A percentile compares a stretch with the other conserved stretches of the same genome.
These are phyloP conservation scores for Chelonoidis abingdonii DNA, from an alignment of 2,113 vertebrate species.

Conservation along the genomic window DNA sequence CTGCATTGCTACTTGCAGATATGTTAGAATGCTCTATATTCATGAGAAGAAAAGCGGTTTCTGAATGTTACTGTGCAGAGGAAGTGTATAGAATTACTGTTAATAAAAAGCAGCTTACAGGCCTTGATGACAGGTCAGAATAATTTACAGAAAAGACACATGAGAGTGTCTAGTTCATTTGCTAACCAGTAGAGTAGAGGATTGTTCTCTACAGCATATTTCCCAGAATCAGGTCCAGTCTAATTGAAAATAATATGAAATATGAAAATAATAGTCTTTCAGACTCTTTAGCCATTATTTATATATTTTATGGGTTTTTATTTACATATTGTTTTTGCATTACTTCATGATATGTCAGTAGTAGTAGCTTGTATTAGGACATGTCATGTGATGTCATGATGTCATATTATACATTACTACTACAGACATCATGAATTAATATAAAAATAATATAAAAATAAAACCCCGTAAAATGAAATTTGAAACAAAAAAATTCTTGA, in stretches of 20 bases:
- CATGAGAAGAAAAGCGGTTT: not conserved
- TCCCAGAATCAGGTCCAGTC: not conserved
- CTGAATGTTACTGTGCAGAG: not conserved
- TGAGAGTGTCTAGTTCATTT: not conserved
- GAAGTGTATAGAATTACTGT: not conserved
- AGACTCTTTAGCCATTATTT: not conserved
- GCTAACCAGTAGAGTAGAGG: not conserved
- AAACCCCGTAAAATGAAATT: not conserved
- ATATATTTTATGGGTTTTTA: not conserved
- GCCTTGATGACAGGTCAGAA: not conserved
- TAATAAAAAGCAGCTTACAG: not conserved
- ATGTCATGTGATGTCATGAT: not conserved
- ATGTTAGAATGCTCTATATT: not conserved
- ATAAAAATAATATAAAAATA: not conserved
- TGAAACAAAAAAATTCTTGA: not conserved
- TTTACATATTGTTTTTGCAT: not conserved
- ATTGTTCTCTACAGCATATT: not conserved
- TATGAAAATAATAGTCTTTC: not conserved
- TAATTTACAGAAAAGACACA: not conserved
- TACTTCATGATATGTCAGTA: not conserved
- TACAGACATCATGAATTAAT: not conserved
- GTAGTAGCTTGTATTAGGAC: not conserved
- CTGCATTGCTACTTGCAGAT: not conserved
- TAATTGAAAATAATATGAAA: not conserved
- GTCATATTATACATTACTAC: not conserved